Conservation (phyloP, 2,113 vertebrate genomes). For the Puma concolor region DNA sequence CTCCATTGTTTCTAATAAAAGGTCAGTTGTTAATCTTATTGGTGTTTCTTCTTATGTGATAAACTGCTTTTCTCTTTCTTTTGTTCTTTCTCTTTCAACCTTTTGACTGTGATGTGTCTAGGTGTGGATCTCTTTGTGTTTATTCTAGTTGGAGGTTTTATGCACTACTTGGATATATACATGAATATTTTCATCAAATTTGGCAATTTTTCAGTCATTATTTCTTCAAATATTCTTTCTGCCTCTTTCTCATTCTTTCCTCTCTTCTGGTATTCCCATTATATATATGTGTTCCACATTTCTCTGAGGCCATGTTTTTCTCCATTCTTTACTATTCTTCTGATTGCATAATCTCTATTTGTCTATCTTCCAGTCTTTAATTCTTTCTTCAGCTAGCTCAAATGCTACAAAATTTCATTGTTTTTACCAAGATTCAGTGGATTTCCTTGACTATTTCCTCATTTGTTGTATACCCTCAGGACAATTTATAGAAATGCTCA, state of each 20-base stretch:
- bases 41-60: not conserved
- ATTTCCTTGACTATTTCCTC: not conserved
- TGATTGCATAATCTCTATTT: not conserved
- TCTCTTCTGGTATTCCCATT: not conserved
- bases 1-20: not conserved
- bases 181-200: constrained; percentile 5
- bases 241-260: not conserved
- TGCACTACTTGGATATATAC: not conserved
- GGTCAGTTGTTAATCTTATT: not conserved
- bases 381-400: not conserved
- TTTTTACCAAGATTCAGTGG: not conserved
- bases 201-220: not conserved
- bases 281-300: not conserved
- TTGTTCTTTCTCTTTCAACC: not conserved
- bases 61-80: not conserved
- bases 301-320: not conserved
- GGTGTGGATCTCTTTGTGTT: not conserved
- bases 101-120: not conserved
- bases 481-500: not conserved
- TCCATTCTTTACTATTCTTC: not conserved
- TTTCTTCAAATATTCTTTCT: constrained; percentile 15
- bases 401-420: not conserved
- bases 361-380: not conserved
- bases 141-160: not conserved
- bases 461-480: not conserved